Conservation (phyloP, 2,888 invertebrate species). For the Selenia dentaria region DNA sequence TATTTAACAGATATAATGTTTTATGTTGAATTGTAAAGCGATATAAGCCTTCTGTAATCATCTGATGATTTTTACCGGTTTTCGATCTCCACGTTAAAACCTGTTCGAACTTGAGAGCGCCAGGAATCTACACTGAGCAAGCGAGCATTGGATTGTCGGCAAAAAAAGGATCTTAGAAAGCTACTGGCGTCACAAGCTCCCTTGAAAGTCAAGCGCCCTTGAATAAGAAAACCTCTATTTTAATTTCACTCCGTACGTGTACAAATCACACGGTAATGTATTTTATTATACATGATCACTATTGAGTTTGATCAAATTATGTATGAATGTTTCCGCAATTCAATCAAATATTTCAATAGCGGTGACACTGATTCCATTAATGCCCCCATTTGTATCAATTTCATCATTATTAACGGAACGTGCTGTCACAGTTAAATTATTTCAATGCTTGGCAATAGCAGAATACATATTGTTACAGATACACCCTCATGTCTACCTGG, state of each 20-base stretch:
- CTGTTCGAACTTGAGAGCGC: conserved; percentile 73
- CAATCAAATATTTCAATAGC: conserved; percentile 40
- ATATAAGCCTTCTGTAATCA: conserved; percentile 75
- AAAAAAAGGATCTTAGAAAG: conserved; percentile 66
- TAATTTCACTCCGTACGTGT: too few relatives aligned
- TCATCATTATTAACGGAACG: conserved; percentile 55
- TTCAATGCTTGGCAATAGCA: conserved; percentile 51
- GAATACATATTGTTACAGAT: conserved; percentile 53
- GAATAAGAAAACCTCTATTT: conserved; percentile 39
- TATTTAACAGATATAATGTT: conserved; percentile 40
- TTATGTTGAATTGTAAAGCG: conserved; percentile 61
- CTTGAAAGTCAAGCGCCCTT: conserved; percentile 46
- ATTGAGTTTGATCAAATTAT: conserved; percentile 29
- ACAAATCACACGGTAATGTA: too few relatives aligned
- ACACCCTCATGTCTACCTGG: conserved; percentile 74
- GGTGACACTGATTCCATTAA: conserved; percentile 50
- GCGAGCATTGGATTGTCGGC: conserved; percentile 59
- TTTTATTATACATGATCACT: too few relatives aligned
- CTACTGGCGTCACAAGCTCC: conserved; percentile 59
- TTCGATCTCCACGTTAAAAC: conserved; percentile 71
- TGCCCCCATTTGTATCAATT: conserved; percentile 57
- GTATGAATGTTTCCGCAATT: conserved; percentile 31
- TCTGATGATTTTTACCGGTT: conserved; percentile 79
- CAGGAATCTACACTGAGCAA: conserved; percentile 68
- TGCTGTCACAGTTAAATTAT: conserved; percentile 60